phyloP scores from a whole-genome alignment of 2,113 vertebrate genomes.

The Albula goreensis region DNA sequence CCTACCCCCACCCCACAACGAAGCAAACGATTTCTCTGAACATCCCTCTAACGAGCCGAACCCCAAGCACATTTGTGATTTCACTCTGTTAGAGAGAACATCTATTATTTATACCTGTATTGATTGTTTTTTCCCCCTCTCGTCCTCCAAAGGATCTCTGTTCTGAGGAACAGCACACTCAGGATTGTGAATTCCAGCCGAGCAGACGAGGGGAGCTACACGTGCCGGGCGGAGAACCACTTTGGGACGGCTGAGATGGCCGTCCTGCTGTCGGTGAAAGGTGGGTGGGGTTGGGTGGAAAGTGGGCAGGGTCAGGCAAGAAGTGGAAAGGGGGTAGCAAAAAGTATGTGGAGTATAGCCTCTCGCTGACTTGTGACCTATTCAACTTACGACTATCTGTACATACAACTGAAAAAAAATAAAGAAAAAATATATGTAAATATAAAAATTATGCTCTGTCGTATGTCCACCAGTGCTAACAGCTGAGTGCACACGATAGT shows the following conservation, averaged over 20 bases:
- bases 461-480: too few relatives aligned
- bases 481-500: too few relatives aligned
- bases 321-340: too few relatives aligned
- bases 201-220: constrained; percentile 85
- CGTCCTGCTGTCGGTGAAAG: constrained; percentile 86
- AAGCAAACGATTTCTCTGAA: not conserved
- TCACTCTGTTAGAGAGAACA: not conserved
- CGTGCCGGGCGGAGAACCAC: constrained; percentile 85
- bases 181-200: constrained; percentile 85
- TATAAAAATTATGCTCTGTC: too few relatives aligned
- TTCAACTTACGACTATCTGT: too few relatives aligned
- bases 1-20: not conserved
- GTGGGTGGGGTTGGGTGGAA: constrained; percentile 62
- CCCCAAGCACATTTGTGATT: not conserved
- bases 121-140: constrained; percentile 29
- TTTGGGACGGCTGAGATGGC: constrained; percentile 88
- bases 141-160: constrained; percentile 74
- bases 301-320: too few relatives aligned
- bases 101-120: not conserved
- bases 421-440: too few relatives aligned
- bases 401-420: too few relatives aligned
- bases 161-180: constrained; percentile 87
- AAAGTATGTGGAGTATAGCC: too few relatives aligned
- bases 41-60: not conserved
- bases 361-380: too few relatives aligned